Conservation (phyloP, 2,797 vertebrate species). For the Phoeniculus purpureus region DNA sequence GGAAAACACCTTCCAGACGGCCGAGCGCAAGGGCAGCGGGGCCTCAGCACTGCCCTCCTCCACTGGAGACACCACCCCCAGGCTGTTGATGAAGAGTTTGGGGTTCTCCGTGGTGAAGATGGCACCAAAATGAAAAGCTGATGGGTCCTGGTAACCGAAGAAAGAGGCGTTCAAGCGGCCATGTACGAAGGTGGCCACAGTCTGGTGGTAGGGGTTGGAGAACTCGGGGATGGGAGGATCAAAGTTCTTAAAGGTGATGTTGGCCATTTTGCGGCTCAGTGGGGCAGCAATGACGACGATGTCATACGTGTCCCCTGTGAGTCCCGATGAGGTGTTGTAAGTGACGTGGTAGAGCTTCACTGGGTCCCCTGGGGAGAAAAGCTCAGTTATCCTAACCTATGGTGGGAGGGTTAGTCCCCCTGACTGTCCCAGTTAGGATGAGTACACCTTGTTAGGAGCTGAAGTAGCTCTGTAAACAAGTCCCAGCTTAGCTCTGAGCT, state of each 20-base stretch:
- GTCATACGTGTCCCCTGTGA: slow-evolving; percentile 84
- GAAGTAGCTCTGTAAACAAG: background rate
- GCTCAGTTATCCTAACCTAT: fast-evolving
- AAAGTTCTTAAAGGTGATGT: slow-evolving; percentile 88
- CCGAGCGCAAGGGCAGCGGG: background rate
- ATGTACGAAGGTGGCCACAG: slow-evolving; percentile 85
- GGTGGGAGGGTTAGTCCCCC: background rate
- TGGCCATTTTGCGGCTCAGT: slow-evolving; percentile 81
- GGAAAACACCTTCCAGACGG: slow-evolving; percentile 91
- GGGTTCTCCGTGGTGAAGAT: slow-evolving; percentile 85
- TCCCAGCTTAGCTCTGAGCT: background rate
- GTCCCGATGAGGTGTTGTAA: slow-evolving; percentile 81
- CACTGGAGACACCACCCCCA: slow-evolving; percentile 69
- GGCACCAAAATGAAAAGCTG: slow-evolving; percentile 70
- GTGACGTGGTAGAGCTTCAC: slow-evolving; percentile 24
- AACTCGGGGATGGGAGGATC: slow-evolving; percentile 83
- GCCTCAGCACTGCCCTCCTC: fast-evolving
- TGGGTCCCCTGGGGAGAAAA: background rate
- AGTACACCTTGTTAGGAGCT: fast-evolving
- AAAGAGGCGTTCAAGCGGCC: slow-evolving; percentile 87
- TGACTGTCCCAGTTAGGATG: background rate
- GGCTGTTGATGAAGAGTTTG: slow-evolving; percentile 79
- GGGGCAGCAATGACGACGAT: slow-evolving; percentile 89
- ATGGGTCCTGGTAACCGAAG: slow-evolving; percentile 77
- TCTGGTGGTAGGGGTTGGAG: slow-evolving; percentile 82